Evolutionary conservation across 2,113 vertebrate species (phyloP).

Genomic region (Epinephelus lanceolatus): DNA sequence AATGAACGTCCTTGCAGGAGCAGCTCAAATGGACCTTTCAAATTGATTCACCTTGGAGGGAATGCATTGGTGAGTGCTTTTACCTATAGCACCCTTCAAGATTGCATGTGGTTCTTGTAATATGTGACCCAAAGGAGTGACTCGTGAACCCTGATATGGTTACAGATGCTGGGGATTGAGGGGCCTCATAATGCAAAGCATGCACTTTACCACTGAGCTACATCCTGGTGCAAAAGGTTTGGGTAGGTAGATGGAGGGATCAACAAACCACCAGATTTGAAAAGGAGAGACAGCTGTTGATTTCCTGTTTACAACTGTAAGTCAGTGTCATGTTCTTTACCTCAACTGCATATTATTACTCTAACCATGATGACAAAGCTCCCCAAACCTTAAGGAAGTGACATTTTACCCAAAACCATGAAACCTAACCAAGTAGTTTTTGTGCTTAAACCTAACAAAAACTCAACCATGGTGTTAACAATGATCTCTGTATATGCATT

Average conservation of each 20-base stretch:
- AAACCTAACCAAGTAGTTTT: too few relatives aligned
- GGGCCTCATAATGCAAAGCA: neutral
- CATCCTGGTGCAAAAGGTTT: slow-evolving; percentile 71
- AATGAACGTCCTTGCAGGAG: neutral
- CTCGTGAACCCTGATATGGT: neutral
- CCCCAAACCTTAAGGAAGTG: neutral
- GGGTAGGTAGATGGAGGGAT: neutral
- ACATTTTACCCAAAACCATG: neutral
- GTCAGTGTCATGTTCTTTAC: too few relatives aligned
- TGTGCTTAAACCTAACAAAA: too few relatives aligned
- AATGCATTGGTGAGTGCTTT: neutral
- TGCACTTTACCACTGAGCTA: slow-evolving; percentile 91
- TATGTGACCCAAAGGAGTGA: neutral
- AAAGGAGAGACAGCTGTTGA: neutral
- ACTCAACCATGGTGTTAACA: too few relatives aligned
- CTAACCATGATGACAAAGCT: too few relatives aligned
- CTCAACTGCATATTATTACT: too few relatives aligned
- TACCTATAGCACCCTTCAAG: neutral
- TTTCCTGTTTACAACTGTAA: neutral
- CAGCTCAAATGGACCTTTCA: neutral
- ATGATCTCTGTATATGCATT: too few relatives aligned
- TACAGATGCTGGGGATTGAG: neutral
- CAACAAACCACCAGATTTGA: neutral
- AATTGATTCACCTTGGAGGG: neutral
- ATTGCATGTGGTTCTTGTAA: neutral